phyloP scores from a whole-genome alignment of 2,797 vertebrate genomes.

The Hyperoplus lanceolatus region DNA sequence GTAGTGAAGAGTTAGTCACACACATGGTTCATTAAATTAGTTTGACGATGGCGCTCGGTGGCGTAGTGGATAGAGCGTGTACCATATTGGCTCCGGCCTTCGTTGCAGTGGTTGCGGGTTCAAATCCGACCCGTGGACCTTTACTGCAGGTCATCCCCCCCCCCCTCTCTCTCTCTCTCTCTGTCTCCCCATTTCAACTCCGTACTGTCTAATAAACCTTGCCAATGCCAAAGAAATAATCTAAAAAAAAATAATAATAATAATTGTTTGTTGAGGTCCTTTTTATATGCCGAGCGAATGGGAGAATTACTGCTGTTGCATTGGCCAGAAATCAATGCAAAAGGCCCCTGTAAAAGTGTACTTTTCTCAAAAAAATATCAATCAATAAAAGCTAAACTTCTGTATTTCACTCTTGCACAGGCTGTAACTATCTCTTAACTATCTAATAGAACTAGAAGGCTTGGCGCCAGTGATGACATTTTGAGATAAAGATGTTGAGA shows the following conservation, averaged over 20 bases:
- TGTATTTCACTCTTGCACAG: not conserved
- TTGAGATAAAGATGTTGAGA: not conserved
- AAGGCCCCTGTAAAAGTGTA: not conserved
- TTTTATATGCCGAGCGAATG: not conserved
- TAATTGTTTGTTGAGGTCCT: no score
- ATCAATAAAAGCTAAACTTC: not conserved
- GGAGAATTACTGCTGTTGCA: not conserved
- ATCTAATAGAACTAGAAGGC: not conserved
- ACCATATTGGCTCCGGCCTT: no score
- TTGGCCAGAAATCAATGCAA: not conserved
- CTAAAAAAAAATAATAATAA: no score
- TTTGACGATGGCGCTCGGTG: not conserved
- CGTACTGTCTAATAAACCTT: no score
- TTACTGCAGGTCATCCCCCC: no score
- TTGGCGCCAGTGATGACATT: not conserved
- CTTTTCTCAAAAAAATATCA: not conserved
- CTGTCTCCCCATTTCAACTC: no score
- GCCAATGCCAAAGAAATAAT: no score
- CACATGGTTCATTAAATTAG: conserved; percentile 3
- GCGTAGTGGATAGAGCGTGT: not conserved
- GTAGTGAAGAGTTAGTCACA: conserved; percentile 1
- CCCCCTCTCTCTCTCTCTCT: no score
- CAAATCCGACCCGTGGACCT: no score
- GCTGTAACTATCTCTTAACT: not conserved
- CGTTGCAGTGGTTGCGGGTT: no score